Evolutionary conservation across 2,888 invertebrate genomes (phyloP), one percentile per base, ranked within the genome.

Genomic region (Cenopis cana): DNA sequence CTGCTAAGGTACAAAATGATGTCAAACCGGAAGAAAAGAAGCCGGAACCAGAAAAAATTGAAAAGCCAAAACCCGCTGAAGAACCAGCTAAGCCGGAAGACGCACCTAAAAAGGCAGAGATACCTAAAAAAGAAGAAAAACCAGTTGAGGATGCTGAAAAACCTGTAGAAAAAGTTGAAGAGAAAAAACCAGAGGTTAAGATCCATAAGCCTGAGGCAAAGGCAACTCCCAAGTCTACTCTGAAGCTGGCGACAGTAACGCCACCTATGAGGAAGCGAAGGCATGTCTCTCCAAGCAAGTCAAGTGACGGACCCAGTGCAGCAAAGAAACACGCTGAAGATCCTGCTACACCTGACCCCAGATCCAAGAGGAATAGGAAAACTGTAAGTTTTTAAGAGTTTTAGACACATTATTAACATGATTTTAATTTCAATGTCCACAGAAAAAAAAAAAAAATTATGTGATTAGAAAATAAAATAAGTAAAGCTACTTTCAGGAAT

Each of bases 261-360:
- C 94, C 94, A 0, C 93, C 94, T 20, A 91, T 94, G 76, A 90
- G 93, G 69, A 94, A 94, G 80, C 87, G 95, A 77, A 93, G 95
- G 82, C 91, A 94, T 66, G 88, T 92, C 62, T 91, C 92, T 10
- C 92, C 93, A 0, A 89, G 84, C 67, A 85, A 88, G 74, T 84
- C 86, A 49, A 77, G 74, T 68, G 93, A 93, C 60, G 89, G 89
- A 0, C 79, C 86, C 11, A 87, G 81, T 68, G 79, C 88, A 10
- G 82, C 89, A 0, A 93, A 94, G 82, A 89, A 91, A 77, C 50
- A 79, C 69, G 76, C 83, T 29, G 90, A 90, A 38, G 79, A 87
- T 74, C 88, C 88, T n/a, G 75, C 85, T 74, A 83, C 91, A 72
- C 86, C 91, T 74, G 90, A 94, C 78, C 72, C 93, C 73, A 85